Evolutionary conservation across 1,140 invertebrate species (phyloP), one percentile per base, ranked within the genome.

Genomic region (Plutomurus gul): DNA sequence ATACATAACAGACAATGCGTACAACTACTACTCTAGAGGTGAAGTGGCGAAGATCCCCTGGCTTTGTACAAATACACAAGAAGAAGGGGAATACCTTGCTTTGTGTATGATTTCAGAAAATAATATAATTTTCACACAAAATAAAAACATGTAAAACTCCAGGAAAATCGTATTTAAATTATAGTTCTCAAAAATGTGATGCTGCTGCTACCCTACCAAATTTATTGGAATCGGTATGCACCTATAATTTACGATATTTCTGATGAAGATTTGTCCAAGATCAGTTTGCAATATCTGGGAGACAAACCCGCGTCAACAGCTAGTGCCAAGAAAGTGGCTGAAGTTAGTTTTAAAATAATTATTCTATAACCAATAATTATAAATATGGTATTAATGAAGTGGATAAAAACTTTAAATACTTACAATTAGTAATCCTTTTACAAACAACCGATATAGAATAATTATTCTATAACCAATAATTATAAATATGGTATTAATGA

Each of bases 1-100:
- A 3, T 81, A 72, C 16, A 75, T 81, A 25, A 75, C 73, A 39
- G 37, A 65, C 1, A 78, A 51, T 22, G 73, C 80, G 4, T 51
- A 76, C 33, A 77, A 78, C 18, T 56, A 70, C 5, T 81, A 81
- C 47, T 39, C 37, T 40, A 76, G 56, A 39, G 56, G 70, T 20
- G n/a, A 51, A 43, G 75, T 77, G 36, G 22, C 47, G 11, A 33
- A 39, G 8, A 71, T 74, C 6, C 80, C 80, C 0, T 73, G 36
- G 39, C 65, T 81, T 6, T 39, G 43, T 8, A 70, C 76, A 18
- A 49, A 56, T 25, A 75, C 75, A 0, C n/a, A 56, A 49, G 76
- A 81, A 25, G 80, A 81, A 25, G 72, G 39, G 20, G 47, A 74
- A 39, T 60, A 51, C 7, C 30, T 51, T n/a, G 6, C 72, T 25